Evolutionary conservation across 2,797 vertebrate genomes (phyloP).

Genomic region (Esox masquinongy): DNA sequence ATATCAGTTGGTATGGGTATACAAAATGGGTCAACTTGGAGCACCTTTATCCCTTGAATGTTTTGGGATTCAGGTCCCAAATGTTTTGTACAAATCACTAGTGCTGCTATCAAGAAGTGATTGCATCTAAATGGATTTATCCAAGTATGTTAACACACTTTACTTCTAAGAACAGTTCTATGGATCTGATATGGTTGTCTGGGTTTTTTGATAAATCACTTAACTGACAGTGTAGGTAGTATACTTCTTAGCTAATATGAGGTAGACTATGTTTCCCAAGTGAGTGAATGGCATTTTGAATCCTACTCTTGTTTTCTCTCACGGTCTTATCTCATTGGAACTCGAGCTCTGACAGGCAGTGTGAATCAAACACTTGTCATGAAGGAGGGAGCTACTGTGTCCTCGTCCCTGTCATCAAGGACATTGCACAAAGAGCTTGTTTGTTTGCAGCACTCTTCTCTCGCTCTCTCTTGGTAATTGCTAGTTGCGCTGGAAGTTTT

Average conservation of each 20-base stretch:
- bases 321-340: background rate
- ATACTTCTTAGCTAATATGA: background rate
- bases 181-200: too few species aligned
- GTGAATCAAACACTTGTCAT: background rate
- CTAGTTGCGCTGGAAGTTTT: conserved; percentile 44
- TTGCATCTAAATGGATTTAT: too few species aligned
- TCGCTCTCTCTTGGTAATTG: conserved; percentile 38
- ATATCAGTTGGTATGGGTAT: too few species aligned
- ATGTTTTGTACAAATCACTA: too few species aligned
- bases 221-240: background rate
- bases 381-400: conserved; percentile 10
- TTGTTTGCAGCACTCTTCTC: conserved; percentile 28
- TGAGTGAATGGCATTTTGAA: background rate
- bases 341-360: background rate
- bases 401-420: conserved; percentile 1
- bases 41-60: too few species aligned
- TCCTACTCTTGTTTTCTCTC: background rate
- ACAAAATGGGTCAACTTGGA: too few species aligned
- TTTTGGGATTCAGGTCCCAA: too few species aligned
- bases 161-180: too few species aligned
- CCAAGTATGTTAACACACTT: too few species aligned
- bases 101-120: too few species aligned
- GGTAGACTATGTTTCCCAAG: background rate
- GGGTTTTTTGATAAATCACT: background rate
- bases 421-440: conserved; percentile 39